Evolutionary conservation across 2,113 vertebrate species (phyloP), one percentile per base, ranked within the genome.

Genomic region (Egretta garzetta): DNA sequence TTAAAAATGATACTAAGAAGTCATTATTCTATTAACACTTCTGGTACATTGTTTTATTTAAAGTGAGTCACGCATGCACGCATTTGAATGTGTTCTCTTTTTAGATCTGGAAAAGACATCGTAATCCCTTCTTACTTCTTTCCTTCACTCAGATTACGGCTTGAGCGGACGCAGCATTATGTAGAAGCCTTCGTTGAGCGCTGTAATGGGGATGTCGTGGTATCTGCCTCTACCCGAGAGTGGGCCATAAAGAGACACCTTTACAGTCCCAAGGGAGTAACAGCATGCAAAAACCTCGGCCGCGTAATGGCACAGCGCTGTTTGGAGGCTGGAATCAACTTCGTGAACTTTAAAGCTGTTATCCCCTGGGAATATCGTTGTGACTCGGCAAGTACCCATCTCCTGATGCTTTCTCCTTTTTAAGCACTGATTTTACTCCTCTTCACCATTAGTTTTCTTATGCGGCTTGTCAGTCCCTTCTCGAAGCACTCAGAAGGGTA

Each of bases 241-340:
- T 99, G 99, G 99, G 98, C 99, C 5, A 72, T 99, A 95, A 99
- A 99, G 85, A 98, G 95, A 87, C 98, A 99, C 93, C 98, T 99
- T 17, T 92, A 98, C 35, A 99, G 98, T 58, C 99, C 99, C 16
- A 97, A 35, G 32, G 98, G 98, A 1, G 99, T 99, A 52, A 92
- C 98, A 0, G 99, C 99, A 0, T 99, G 99, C 93, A 99, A 98
- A 86, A 99, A 98, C 22, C 95, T 99, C 5, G 99, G 99, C 8
- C 98, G 98, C 0, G 98, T 99, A 37, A 95, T 99, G 97, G 99
- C 99, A 4, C 98, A 98, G 60, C 98, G 99, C 37, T 99, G 99
- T 88, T 88, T 98, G 41, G 98, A 99, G 96, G 99, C 99, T 1
- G 99, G 99, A 64, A 99, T 99, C 97, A 99, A 98, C 58, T 99